These are phyloP conservation scores for Ochropleura plecta DNA, from an alignment of 2,888 invertebrate species.

Conservation along the genomic window DNA sequence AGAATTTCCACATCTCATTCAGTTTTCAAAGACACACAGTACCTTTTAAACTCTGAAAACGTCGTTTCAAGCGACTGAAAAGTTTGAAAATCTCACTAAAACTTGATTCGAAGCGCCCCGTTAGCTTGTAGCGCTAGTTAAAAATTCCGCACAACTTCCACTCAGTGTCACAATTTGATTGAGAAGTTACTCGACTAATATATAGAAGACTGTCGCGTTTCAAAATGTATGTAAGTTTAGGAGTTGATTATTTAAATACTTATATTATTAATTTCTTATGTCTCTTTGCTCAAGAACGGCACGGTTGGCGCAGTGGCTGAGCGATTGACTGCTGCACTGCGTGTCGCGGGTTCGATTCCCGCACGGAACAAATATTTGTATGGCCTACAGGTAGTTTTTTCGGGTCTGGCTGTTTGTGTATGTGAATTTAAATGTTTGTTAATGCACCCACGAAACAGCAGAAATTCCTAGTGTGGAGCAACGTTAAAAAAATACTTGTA, in stretches of 20 bases:
- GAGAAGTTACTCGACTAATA: conserved; percentile 40
- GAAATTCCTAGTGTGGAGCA: no score
- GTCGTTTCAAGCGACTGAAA: conserved; percentile 41
- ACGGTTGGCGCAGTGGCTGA: no score
- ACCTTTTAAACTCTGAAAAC: conserved; percentile 2
- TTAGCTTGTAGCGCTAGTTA: conserved; percentile 66
- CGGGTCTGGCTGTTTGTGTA: no score
- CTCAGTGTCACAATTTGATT: conserved; percentile 67
- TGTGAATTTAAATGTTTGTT: no score
- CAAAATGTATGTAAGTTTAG: not conserved
- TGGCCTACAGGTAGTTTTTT: no score
- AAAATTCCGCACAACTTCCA: conserved; percentile 67
- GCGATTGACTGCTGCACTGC: no score
- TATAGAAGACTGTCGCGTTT: conserved; percentile 16
- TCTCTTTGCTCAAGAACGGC: no score
- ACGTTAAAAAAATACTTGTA: no score
- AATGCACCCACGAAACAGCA: no score
- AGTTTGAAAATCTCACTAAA: conserved; percentile 64
- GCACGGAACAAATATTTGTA: no score
- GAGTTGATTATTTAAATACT: not conserved
- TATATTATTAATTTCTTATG: not conserved
- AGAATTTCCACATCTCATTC: not conserved
- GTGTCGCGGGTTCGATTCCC: no score
- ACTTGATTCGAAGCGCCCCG: conserved; percentile 65
- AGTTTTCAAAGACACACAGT: conserved; percentile 21